Conservation (phyloP, 2,888 invertebrate genomes). For the Drosophila merina region DNA sequence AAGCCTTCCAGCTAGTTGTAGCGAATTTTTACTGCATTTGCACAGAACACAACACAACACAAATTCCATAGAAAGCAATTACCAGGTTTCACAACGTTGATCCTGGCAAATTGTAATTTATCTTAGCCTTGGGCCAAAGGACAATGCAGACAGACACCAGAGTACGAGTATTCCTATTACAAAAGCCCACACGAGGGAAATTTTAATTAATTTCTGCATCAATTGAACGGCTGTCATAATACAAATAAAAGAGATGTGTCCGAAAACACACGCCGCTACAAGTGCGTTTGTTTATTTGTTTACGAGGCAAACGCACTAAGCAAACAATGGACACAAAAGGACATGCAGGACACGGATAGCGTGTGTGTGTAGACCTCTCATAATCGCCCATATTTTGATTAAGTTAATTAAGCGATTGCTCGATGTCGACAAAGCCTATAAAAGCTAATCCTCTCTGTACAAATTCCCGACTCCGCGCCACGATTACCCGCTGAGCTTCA, state of each 20-base stretch:
- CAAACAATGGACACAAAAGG: slow-evolving; percentile 51
- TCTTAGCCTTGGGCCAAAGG: slow-evolving; percentile 40
- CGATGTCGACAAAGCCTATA: slow-evolving; percentile 55
- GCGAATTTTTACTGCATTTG: slow-evolving; percentile 20
- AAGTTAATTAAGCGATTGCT: slow-evolving; percentile 77
- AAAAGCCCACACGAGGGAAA: slow-evolving; percentile 30
- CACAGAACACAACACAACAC: neutral
- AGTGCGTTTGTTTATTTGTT: slow-evolving; percentile 39
- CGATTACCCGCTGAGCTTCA: slow-evolving; percentile 68
- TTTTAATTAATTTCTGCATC: slow-evolving; percentile 72
- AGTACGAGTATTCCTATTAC: slow-evolving; percentile 14
- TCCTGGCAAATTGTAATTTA: slow-evolving; percentile 42
- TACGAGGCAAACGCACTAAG: slow-evolving; percentile 39
- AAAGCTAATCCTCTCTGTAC: slow-evolving; percentile 54
- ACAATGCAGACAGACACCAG: slow-evolving; percentile 22
- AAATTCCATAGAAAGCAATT: slow-evolving; percentile 35
- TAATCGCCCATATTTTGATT: slow-evolving; percentile 78
- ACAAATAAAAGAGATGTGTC: slow-evolving; percentile 54
- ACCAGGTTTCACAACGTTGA: slow-evolving; percentile 25
- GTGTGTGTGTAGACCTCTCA: slow-evolving; percentile 14
- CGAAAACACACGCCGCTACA: slow-evolving; percentile 27
- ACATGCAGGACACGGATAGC: slow-evolving; percentile 37
- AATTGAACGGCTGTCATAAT: slow-evolving; percentile 66
- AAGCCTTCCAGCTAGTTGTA: neutral
- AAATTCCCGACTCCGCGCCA: slow-evolving; percentile 22